Base-by-base conservation (phyloP, 1,140 invertebrate genomes). In the Leptopilina clavipes region DNA sequence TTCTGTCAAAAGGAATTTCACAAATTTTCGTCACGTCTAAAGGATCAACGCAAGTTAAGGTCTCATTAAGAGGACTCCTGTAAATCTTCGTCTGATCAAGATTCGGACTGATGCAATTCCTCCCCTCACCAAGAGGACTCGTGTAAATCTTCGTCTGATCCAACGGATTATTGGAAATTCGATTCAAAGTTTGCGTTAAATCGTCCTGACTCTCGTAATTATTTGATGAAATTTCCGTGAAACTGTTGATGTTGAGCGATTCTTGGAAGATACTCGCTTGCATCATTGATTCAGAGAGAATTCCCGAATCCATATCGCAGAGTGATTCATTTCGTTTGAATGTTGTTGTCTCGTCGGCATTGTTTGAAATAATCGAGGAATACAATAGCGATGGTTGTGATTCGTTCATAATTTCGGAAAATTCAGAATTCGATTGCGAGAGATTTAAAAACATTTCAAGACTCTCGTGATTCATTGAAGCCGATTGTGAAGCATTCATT, bases 211-310 rank as follows among this genome's bases (percentile, higher is more conserved):
- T 78, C 1, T 31, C 82, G 1, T n/a, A 3, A 9, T 79, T 18
- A 0, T 76, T 65, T n/a, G n/a, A n/a, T n/a, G n/a, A n/a, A n/a
- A n/a, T n/a, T 19, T 78, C 17, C 0, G 78, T 78, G n/a, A 77
- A 73, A 9, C 77, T 75, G 3, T 73, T 78, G 11, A 70, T 75
- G 22, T 85, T 82, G 70, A 84, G 79, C 8, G 77, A 73, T 43
- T 84, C 84, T 52, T 83, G 82, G 22, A 89, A 88, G 79, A 86
- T 87, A 72, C 88, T 89, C 3, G 82, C 84, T 52, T 88, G 84
- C 88, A 89, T 89, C 88, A 89, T 89, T 7, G 88, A 89, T 18
- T 84, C 84, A 0, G 86, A 86, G 11, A 89, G 76, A 72, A 89
- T 89, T 59, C 85, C 84, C 9, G 84, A 86, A 77, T 86, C 85